These are phyloP conservation scores for Dendrolimus kikuchii DNA, from an alignment of 1,140 invertebrate genomes.

Conservation along the genomic window DNA sequence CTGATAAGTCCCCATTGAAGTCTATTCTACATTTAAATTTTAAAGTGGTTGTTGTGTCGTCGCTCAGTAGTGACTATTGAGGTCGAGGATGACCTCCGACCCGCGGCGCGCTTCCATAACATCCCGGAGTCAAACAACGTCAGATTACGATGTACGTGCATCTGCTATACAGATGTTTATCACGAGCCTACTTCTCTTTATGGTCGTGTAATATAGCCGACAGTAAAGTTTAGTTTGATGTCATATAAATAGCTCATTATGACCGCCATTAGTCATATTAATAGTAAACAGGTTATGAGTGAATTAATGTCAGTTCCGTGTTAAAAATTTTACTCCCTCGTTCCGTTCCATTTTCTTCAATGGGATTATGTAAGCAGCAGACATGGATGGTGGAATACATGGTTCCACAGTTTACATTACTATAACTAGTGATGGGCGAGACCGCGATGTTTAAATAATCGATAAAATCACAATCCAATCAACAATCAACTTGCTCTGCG, in stretches of 20 bases:
- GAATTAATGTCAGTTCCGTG: slow-evolving; percentile 43
- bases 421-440: neutral
- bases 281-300: slow-evolving; percentile 15
- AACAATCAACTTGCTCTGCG: no score
- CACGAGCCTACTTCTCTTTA: slow-evolving; percentile 29
- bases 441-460: no score
- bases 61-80: slow-evolving; percentile 8
- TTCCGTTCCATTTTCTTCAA: slow-evolving; percentile 17
- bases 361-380: neutral
- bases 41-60: slow-evolving; percentile 19
- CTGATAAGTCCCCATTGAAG: slow-evolving; percentile 6
- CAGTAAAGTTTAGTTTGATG: slow-evolving; percentile 41
- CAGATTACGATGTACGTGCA: slow-evolving; percentile 24
- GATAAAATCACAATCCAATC: no score
- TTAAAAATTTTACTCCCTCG: slow-evolving; percentile 13
- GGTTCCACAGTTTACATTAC: slow-evolving; percentile 5
- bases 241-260: slow-evolving; percentile 45
- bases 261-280: slow-evolving; percentile 25
- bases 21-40: slow-evolving; percentile 23
- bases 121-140: slow-evolving; percentile 2
- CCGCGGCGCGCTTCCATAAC: slow-evolving; percentile 6
- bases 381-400: neutral
- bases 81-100: slow-evolving; percentile 19
- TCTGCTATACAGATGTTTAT: slow-evolving; percentile 4
- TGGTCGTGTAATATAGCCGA: slow-evolving; percentile 33